phyloP scores from a whole-genome alignment of 1,140 invertebrate genomes.

The Oryzaephilus surinamensis region DNA sequence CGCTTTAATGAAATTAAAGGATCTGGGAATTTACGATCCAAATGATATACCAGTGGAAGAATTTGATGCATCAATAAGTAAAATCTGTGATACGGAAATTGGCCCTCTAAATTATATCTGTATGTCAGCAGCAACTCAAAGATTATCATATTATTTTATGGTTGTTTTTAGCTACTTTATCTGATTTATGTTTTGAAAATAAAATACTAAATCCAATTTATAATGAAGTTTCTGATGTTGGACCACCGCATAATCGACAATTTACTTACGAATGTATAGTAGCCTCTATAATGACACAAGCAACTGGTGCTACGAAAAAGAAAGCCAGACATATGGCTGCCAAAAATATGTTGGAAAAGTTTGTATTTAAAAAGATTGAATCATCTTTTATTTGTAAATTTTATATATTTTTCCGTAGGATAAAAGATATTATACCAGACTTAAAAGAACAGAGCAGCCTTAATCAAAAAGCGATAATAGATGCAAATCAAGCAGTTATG shows the following conservation, averaged over 20 bases:
- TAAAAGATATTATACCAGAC: too few relatives aligned
- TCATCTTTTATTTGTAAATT: too few relatives aligned
- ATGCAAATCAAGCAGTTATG: too few relatives aligned
- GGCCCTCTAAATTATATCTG: too few relatives aligned
- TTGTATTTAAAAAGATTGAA: too few relatives aligned
- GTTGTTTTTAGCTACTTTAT: constrained; percentile 39
- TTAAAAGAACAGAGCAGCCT: too few relatives aligned
- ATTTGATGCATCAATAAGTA: constrained; percentile 17
- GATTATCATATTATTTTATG: constrained; percentile 52
- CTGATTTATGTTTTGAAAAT: constrained; percentile 50
- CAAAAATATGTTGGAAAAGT: constrained; percentile 40
- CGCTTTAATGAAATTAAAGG: constrained; percentile 19
- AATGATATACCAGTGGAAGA: constrained; percentile 12
- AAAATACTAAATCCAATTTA: constrained; percentile 53
- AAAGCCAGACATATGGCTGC: constrained; percentile 46
- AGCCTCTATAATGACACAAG: constrained; percentile 45
- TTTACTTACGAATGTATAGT: constrained; percentile 57
- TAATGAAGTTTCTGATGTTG: constrained; percentile 50
- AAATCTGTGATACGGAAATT: too few relatives aligned
- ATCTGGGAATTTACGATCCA: constrained; percentile 18
- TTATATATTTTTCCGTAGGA: too few relatives aligned
- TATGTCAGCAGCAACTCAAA: constrained; percentile 8
- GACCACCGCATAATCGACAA: constrained; percentile 57
- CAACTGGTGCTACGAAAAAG: constrained; percentile 43
- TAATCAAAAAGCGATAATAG: too few relatives aligned